These are phyloP conservation scores for Limnephilus rhombicus DNA, from an alignment of 2,888 invertebrate genomes.

Conservation along the genomic window DNA sequence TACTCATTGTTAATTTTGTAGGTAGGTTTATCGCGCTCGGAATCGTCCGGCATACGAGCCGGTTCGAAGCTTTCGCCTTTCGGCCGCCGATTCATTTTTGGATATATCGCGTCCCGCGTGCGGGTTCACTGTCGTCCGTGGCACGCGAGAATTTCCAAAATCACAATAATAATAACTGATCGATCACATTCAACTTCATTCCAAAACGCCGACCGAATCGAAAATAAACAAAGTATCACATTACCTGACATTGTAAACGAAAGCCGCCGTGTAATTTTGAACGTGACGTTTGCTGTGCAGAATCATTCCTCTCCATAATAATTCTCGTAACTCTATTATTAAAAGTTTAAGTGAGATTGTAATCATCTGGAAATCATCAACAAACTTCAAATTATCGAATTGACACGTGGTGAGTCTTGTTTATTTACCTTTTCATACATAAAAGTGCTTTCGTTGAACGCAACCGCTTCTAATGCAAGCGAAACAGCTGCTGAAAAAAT, in stretches of 20 bases:
- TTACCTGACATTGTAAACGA: neutral
- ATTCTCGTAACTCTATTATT: conserved; percentile 48
- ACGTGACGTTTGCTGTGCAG: conserved; percentile 38
- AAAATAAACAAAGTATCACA: conserved; percentile 39
- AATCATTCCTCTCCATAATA: conserved; percentile 4
- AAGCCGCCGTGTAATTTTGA: neutral
- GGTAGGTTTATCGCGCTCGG: neutral
- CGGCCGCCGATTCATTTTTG: conserved; percentile 53
- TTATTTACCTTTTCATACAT: conserved; percentile 53
- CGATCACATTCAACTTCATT: conserved; percentile 12
- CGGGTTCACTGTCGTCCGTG: conserved; percentile 50
- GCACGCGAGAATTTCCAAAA: conserved; percentile 47
- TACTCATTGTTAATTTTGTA: conserved; percentile 29
- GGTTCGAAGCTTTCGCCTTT: conserved; percentile 47
- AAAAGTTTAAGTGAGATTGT: conserved; percentile 41
- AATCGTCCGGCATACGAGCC: conserved; percentile 14
- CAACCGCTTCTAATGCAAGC: neutral
- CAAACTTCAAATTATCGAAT: conserved; percentile 41
- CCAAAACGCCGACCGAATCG: conserved; percentile 38
- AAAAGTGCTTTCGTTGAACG: conserved; percentile 7
- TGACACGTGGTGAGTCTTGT: conserved; percentile 47
- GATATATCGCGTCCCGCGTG: conserved; percentile 52
- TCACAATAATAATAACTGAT: conserved; percentile 30
- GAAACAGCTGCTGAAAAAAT: conserved; percentile 16
- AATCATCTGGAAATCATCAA: conserved; percentile 41